phyloP scores from a whole-genome alignment of 2,888 invertebrate genomes.

The Cheilosia variabilis region DNA sequence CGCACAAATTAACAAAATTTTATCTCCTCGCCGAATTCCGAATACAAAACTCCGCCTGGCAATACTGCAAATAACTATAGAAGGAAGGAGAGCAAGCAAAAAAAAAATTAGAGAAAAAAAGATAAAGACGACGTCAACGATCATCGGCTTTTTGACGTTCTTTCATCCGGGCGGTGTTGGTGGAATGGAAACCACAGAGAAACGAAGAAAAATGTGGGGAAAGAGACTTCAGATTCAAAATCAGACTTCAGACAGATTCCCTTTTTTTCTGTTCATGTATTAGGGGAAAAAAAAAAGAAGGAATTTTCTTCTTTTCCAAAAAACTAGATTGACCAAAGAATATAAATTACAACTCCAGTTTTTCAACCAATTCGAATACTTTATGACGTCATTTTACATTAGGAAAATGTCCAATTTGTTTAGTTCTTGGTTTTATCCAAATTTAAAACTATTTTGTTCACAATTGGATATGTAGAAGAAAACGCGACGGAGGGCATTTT shows the following conservation, averaged over 20 bases:
- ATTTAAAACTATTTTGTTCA: constrained; percentile 2
- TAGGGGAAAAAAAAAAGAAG: not conserved
- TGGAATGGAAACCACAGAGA: constrained; percentile 67
- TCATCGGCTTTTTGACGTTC: constrained; percentile 75
- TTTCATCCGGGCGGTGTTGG: constrained; percentile 70
- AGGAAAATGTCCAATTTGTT: constrained; percentile 12
- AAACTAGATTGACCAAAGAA: not conserved
- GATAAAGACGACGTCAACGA: constrained; percentile 63
- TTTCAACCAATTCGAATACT: not conserved
- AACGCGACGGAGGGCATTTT: constrained; percentile 66
- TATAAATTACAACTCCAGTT: not conserved
- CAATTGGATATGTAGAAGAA: not conserved
- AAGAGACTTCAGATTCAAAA: constrained; percentile 36
- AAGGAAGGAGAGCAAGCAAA: constrained; percentile 27
- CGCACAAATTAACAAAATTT: constrained; percentile 16
- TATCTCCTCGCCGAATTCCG: not conserved
- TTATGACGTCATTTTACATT: constrained; percentile 54
- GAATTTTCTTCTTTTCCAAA: not conserved
- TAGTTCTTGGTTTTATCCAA: not conserved
- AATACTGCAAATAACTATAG: constrained; percentile 53
- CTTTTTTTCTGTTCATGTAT: constrained; percentile 1
- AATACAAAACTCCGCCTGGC: constrained; percentile 51
- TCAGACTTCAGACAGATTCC: constrained; percentile 28
- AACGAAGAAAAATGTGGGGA: constrained; percentile 38
- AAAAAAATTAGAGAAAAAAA: constrained; percentile 25